Base-by-base conservation (phyloP, 1,140 invertebrate genomes). In the Lysiphlebus fabarum region DNA sequence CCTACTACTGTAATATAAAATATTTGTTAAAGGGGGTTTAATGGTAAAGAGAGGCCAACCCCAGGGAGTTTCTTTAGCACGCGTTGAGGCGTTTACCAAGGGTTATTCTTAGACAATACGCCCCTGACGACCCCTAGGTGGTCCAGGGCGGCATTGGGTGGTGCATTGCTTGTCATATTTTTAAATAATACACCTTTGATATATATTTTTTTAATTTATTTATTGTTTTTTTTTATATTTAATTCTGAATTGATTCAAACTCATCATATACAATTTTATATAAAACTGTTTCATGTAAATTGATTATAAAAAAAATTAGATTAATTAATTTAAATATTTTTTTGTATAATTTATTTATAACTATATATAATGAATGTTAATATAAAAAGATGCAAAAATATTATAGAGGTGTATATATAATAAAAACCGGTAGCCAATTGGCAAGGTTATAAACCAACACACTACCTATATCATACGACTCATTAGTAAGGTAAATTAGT, bases 401-500 rank as follows among this genome's bases (percentile, higher is more conserved):
- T 47, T 41, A 42, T 33, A 37, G 6, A 43, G 41, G 12, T 59
- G 58, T n/a, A 50, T 62, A 58, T 44, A 60, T 56, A 61, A 65
- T 58, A 61, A 63, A 58, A 55, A 60, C 59, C 70, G 60, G 71
- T 72, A 72, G 71, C 69, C 60, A 58, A 69, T 70, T 66, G 62
- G 62, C 62, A 55, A 62, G 65, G 62, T 67, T 64, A 70, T 71
- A 71, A 67, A 70, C 49, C 34, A 51, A 58, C 64, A 66, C 69
- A 68, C 61, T 26, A 26, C 17, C 17, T 26, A 26, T 26, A 26
- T 26, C 17, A 26, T 26, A 67, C 66, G 64, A 64, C 71, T 75
- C 73, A 73, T 75, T 74, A 75, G 66, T 59, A 70, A 63, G 63
- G 49, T 60, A 73, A 69, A 26, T 26, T 26, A 26, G 70, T 73